Conservation (phyloP, 30 jellyfish, hydroid and myxozoan species). For the Chrysaora quinquecirrha region DNA sequence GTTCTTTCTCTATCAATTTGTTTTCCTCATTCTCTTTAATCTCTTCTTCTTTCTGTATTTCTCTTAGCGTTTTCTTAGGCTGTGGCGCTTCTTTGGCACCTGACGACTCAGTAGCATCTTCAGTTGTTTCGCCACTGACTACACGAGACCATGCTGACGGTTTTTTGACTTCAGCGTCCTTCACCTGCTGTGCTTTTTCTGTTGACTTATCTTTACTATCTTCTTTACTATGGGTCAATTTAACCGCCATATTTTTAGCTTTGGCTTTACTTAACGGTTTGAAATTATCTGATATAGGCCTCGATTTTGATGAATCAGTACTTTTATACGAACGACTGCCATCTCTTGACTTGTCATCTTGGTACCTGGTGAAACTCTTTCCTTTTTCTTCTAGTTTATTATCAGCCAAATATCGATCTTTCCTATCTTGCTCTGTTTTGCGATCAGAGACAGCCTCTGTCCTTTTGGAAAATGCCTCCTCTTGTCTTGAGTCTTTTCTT, state of each 20-base stretch:
- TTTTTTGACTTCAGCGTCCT: conserved; percentile 40
- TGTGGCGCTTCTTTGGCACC: conserved; percentile 65
- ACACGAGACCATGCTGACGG: conserved; percentile 91
- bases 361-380: background rate
- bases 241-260: conserved; percentile 33
- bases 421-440: background rate
- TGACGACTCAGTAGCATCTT: background rate
- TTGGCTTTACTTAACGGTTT: conserved; percentile 54
- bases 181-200: conserved; percentile 31
- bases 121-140: conserved; percentile 77
- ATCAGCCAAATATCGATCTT: background rate
- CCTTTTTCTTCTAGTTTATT: no score
- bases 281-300: conserved; percentile 48
- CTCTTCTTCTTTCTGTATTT: conserved; percentile 76
- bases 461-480: background rate
- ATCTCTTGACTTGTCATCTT: background rate
- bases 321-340: background rate
- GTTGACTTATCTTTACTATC: conserved; percentile 9
- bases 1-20: conserved; percentile 8
- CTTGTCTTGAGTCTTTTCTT: background rate
- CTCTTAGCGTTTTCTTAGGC: conserved; percentile 70
- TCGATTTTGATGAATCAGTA: background rate
- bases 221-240: conserved; percentile 16
- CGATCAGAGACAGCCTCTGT: background rate
- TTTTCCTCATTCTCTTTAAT: conserved; percentile 45